phyloP scores from a whole-genome alignment of 1,140 invertebrate genomes.

The Carcinoscorpius rotundicauda region DNA sequence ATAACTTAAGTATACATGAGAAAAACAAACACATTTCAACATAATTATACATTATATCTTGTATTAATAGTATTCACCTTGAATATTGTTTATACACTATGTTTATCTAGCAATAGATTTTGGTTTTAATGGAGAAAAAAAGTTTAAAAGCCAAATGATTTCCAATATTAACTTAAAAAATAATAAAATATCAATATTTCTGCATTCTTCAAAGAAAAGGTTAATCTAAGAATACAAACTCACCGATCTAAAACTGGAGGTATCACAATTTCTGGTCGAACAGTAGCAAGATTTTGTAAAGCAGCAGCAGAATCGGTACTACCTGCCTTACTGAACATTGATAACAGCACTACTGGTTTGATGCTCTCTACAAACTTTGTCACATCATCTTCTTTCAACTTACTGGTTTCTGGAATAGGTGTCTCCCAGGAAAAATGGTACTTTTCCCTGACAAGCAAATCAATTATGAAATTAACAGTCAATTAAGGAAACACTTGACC shows the following conservation, averaged over 20 bases:
- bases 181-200: too few relatives aligned
- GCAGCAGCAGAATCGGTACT: constrained; percentile 49
- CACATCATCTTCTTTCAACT: constrained; percentile 65
- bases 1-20: too few relatives aligned
- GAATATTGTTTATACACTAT: too few relatives aligned
- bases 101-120: too few relatives aligned
- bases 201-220: too few relatives aligned
- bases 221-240: constrained; percentile 16
- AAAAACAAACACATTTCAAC: too few relatives aligned
- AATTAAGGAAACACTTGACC: background rate
- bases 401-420: constrained; percentile 49
- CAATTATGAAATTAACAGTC: background rate
- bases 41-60: too few relatives aligned
- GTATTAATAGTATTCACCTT: too few relatives aligned
- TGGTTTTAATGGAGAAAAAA: too few relatives aligned
- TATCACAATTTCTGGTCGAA: constrained; percentile 70
- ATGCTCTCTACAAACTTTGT: constrained; percentile 65
- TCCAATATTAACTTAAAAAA: too few relatives aligned
- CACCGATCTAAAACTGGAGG: constrained; percentile 65
- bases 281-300: constrained; percentile 56
- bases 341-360: constrained; percentile 50
- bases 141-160: too few relatives aligned
- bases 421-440: constrained; percentile 53
- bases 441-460: constrained; percentile 42
- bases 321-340: constrained; percentile 63